Evolutionary conservation across 2,113 vertebrate species (phyloP), one percentile per base, ranked within the genome.

Genomic region (Raja brachyura): DNA sequence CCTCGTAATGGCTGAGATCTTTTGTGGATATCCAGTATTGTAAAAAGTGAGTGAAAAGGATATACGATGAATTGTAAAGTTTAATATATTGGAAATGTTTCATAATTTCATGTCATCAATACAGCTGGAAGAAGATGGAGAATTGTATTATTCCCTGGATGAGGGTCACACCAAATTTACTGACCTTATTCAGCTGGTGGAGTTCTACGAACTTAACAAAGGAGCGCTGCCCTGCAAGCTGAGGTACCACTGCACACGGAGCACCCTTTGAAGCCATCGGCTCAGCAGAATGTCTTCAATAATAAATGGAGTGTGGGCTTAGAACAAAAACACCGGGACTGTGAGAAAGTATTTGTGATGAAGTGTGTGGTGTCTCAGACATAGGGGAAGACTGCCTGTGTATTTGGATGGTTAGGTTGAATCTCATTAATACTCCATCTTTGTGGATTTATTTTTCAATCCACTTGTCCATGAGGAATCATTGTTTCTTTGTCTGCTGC

Each of bases 121-220:
- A 66, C 93, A 99, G 99, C 96, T 98, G 94, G 98, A 99, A 94
- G 98, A 98, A 61, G 98, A 98, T 76, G 97, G 98, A 10, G 97
- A 97, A 92, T 94, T 97, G 13, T 98, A 97, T 95, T 98, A 98
- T 96, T 98, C 97, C n/a, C 96, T 99, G 94, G 98, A 99, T 93
- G 98, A 99, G 1, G 98, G 97, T 93, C 97, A 98, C 94, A 99
- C 98, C 0, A 97, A 97, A 93, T 99, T 99, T 95, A 97, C 97
- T 63, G 98, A 99, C 96, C 97, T 99, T 94, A 98, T 98, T 94
- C 99, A 99, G 96, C 95, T 99, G 94, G 98, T 99, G 95, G 99
- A 99, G 94, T 99, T 99, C 94, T 98, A 99, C 95, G 98, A 98
- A 93, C 97, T 99, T 93, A 99, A 99, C 96, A 97, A 97, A 93